These are phyloP conservation scores for Corvus moneduloides DNA, from an alignment of 2,113 vertebrate genomes.

Conservation along the genomic window DNA sequence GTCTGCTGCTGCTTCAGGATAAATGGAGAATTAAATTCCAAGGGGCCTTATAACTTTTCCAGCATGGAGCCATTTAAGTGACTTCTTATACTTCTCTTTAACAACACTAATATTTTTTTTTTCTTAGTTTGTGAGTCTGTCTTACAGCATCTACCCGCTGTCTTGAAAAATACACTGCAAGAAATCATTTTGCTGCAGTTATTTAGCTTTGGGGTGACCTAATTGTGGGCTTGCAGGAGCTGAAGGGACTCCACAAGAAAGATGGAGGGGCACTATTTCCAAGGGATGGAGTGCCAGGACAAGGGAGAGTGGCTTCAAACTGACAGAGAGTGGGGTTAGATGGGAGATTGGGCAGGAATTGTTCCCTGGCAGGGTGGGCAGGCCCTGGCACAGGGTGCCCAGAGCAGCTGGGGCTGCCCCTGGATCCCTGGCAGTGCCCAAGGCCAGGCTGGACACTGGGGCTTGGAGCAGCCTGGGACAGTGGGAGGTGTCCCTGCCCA, in stretches of 20 bases:
- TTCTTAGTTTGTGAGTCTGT: not conserved
- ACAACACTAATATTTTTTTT: not conserved
- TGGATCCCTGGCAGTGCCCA: not conserved
- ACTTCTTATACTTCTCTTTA: not conserved
- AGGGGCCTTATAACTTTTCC: not conserved
- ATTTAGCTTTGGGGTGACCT: not conserved
- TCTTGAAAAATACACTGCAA: not conserved
- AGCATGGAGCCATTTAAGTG: not conserved
- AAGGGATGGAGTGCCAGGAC: not conserved
- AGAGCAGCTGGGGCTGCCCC: not conserved
- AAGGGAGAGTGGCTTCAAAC: not conserved
- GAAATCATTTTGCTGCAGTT: not conserved
- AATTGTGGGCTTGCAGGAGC: not conserved
- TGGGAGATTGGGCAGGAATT: not conserved
- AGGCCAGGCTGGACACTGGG: not conserved
- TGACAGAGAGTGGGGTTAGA: fast-evolving
- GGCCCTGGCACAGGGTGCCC: not conserved
- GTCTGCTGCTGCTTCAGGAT: not conserved
- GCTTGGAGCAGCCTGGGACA: not conserved
- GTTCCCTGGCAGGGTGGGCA: not conserved
- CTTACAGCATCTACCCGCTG: not conserved
- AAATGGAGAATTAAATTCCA: not conserved
- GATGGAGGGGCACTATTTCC: not conserved
- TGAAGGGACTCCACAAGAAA: not conserved
- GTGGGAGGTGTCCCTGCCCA: not conserved